These are phyloP conservation scores for Ophthalmolycus amberensis DNA, from an alignment of 2,113 vertebrate genomes.

Conservation along the genomic window DNA sequence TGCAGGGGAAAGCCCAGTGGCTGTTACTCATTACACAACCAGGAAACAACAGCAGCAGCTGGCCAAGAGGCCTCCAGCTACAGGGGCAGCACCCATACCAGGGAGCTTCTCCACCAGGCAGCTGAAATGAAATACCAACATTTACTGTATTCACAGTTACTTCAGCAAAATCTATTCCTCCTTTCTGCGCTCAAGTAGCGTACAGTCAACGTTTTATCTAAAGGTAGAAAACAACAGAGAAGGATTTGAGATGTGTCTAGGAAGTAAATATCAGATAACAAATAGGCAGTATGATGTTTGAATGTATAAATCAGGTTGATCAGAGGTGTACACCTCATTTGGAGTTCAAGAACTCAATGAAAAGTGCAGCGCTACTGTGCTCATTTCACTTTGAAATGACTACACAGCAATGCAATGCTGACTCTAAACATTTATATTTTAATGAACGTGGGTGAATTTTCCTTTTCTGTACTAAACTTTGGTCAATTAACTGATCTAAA, in stretches of 20 bases:
- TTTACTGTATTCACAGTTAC: slow-evolving; percentile 24
- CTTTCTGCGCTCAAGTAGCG: neutral
- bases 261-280: neutral
- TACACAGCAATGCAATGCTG: neutral
- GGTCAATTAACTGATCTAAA: neutral
- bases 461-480: neutral
- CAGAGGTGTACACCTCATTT: neutral
- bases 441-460: neutral
- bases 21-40: slow-evolving; percentile 60
- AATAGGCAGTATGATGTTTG: neutral
- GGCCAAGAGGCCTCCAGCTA: slow-evolving; percentile 30
- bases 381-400: neutral
- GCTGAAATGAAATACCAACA: slow-evolving; percentile 37
- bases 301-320: neutral
- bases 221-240: neutral
- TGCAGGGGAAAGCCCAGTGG: slow-evolving; percentile 54
- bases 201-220: neutral
- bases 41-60: slow-evolving; percentile 56
- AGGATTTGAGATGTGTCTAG: neutral
- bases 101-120: slow-evolving; percentile 28
- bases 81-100: slow-evolving; percentile 20
- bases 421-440: neutral
- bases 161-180: neutral
- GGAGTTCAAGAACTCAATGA: neutral
- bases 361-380: neutral